Percentiles rank a stretch among this genome's conserved stretches.
phyloP scores from a whole-genome alignment of 2,888 invertebrate species.

The Eupeodes latifasciatus region DNA sequence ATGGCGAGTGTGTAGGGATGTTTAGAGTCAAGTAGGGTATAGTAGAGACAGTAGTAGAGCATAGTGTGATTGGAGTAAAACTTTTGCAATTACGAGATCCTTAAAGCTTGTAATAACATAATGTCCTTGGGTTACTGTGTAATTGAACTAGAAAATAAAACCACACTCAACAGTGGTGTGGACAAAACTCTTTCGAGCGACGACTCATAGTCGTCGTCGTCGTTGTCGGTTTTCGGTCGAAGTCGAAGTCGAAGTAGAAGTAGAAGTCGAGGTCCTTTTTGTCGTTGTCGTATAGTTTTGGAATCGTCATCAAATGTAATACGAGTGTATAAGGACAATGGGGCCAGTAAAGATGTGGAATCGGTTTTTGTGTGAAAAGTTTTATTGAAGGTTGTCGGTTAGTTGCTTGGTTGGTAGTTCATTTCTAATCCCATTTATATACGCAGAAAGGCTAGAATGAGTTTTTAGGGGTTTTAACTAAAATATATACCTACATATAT shows the following conservation, averaged over 20 bases:
- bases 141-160: constrained; percentile 74
- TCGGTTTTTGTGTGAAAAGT: constrained; percentile 73
- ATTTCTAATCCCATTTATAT: constrained; percentile 69
- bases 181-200: constrained; percentile 57
- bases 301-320: constrained; percentile 37
- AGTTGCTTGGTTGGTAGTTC: constrained; percentile 71
- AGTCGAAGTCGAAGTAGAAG: neutral
- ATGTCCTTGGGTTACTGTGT: constrained; percentile 74
- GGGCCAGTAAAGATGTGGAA: constrained; percentile 44
- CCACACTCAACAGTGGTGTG: constrained; percentile 71
- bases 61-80: constrained; percentile 63
- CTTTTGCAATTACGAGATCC: constrained; percentile 75
- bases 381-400: constrained; percentile 73
- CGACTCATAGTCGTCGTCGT: constrained; percentile 15
- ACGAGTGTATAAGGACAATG: constrained; percentile 46
- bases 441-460: constrained; percentile 30
- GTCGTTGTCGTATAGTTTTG: neutral
- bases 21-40: too few species aligned
- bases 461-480: neutral
- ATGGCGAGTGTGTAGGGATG: neutral
- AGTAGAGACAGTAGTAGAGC: neutral
- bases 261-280: neutral
- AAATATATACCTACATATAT: too few species aligned
- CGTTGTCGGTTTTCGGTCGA: neutral
- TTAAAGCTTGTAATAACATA: constrained; percentile 76